Percentiles rank a stretch among this genome's conserved stretches.
Conservation (phyloP, 2,797 vertebrate genomes). For the Thunnus albacares region DNA sequence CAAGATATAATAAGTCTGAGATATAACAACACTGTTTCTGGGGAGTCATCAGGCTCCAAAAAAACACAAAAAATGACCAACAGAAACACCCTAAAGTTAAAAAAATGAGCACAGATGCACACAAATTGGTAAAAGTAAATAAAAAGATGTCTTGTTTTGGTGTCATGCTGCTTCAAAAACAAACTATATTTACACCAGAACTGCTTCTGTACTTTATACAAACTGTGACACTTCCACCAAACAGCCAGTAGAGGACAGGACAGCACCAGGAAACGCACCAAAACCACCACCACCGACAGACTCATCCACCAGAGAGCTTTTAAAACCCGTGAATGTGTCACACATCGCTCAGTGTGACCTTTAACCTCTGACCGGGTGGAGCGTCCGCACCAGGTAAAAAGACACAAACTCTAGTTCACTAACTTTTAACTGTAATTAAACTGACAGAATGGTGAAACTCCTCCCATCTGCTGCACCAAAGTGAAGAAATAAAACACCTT, state of each 20-base stretch:
- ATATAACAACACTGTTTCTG: no score
- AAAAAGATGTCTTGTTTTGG: background rate
- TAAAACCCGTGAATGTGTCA: background rate
- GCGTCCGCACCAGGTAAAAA: background rate
- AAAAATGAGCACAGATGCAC: no score
- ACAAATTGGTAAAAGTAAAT: no score
- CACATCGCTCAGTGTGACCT: conserved; percentile 9
- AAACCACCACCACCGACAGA: background rate
- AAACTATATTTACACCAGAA: background rate
- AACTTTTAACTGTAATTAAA: background rate
- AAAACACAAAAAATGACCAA: background rate
- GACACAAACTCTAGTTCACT: background rate
- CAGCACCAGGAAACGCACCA: conserved; percentile 85
- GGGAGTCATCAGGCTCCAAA: background rate
- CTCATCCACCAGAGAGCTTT: background rate
- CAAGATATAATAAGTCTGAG: no score
- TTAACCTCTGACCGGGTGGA: conserved; percentile 20
- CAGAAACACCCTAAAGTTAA: background rate
- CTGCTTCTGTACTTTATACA: background rate
- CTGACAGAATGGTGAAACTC: background rate
- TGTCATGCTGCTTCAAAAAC: background rate
- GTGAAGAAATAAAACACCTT: no score
- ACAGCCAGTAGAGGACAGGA: conserved; percentile 93
- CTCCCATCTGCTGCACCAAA: no score
- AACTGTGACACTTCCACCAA: conserved; percentile 41